Conservation (phyloP, 1,140 invertebrate species). For the Piezodorus guildinii region DNA sequence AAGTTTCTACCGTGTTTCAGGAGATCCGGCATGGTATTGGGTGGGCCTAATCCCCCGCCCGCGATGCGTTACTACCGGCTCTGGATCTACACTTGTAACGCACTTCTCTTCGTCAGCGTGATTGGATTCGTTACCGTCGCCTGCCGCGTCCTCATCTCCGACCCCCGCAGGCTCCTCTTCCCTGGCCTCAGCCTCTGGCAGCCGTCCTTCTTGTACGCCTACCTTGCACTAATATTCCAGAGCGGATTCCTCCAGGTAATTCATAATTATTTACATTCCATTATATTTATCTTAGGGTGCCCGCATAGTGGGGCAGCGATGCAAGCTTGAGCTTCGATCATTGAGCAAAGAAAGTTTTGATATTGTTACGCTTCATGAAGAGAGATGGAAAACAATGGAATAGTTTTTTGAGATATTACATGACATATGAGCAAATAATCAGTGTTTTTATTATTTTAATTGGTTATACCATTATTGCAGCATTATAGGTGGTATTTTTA, state of each 20-base stretch:
- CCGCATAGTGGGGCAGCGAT: too few relatives aligned
- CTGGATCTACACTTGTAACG: slow-evolving; percentile 87
- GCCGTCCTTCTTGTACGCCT: slow-evolving; percentile 66
- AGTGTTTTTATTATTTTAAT: too few relatives aligned
- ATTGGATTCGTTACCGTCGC: slow-evolving; percentile 67
- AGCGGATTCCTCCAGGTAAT: slow-evolving; percentile 34
- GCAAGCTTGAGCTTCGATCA: too few relatives aligned
- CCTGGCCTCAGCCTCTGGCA: slow-evolving; percentile 62
- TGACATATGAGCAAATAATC: too few relatives aligned
- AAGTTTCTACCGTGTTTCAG: background rate
- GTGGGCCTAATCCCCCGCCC: slow-evolving; percentile 22
- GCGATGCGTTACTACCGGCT: slow-evolving; percentile 66
- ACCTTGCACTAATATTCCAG: slow-evolving; percentile 62
- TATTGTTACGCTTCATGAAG: too few relatives aligned
- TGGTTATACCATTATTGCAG: too few relatives aligned
- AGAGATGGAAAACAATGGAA: too few relatives aligned
- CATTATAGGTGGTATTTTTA: too few relatives aligned
- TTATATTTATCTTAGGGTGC: too few relatives aligned
- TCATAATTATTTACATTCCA: too few relatives aligned
- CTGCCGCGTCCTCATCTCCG: slow-evolving; percentile 47
- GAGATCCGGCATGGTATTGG: slow-evolving; percentile 20
- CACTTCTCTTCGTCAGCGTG: slow-evolving; percentile 67
- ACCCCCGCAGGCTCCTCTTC: slow-evolving; percentile 53
- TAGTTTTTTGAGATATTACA: too few relatives aligned
- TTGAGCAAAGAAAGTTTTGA: too few relatives aligned